Base-by-base conservation (phyloP, 2,113 vertebrate genomes). In the Mirza zaza region DNA sequence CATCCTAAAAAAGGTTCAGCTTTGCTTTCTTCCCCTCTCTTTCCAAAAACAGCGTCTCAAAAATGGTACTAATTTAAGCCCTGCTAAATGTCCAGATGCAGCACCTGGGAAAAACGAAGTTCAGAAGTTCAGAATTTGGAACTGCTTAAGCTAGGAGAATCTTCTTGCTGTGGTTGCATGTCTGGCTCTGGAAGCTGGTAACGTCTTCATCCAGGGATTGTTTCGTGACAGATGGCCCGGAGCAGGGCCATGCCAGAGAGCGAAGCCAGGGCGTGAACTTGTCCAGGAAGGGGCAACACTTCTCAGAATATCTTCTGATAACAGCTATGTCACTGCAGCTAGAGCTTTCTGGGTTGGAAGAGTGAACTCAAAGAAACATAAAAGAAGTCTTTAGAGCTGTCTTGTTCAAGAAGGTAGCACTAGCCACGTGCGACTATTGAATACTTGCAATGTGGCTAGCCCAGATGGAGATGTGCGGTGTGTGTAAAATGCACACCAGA, bases 111-210 rank as follows among this genome's bases (percentile, higher is more conserved):
- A 76, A 70, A 96, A 68, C 0, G 42, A 76, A 94, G 98, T 98
- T 97, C 97, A 97, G 96, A 93, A 97, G 98, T 97, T 97, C 96
- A 97, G 89, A 42, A 18, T 87, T 75, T 82, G 93, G 75, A 98
- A 95, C 55, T 96, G 97, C 96, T 97, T 95, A 95, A 97, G 89
- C 96, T n/a, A 63, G 94, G 93, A 94, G 75, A 97, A 95, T 94
- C 93, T 97, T 95, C 87, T 95, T 97, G 97, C 97, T 97, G 93
- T 8, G 91, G 32, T 94, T 97, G 97, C 97, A 95, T 34, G 92
- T 97, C 94, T 92, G 85, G 3, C 89, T 96, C 88, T 94, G 61
- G 85, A 89, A 93, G 90, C 86, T 90, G 89, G 63, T 52, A 9
- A 73, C 52, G 71, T 83, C 86, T 96, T 94, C 1, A 34, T 70